Conservation (phyloP, 2,113 vertebrate species). For the Chionomys nivalis region DNA sequence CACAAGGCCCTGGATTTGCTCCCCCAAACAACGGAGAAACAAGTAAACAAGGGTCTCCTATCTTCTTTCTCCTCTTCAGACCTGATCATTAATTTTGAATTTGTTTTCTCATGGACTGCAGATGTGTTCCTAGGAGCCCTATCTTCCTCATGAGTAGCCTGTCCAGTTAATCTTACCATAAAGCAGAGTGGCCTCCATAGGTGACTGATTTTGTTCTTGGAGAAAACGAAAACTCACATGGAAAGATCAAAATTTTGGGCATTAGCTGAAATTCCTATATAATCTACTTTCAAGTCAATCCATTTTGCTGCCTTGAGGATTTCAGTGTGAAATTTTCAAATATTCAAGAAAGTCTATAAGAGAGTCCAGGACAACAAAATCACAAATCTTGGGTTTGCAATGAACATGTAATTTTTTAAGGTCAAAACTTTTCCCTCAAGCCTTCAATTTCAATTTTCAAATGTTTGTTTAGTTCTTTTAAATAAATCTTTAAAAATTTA, state of each 20-base stretch:
- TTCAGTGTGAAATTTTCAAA: slow-evolving; percentile 3
- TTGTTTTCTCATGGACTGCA: not conserved
- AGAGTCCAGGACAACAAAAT: slow-evolving; percentile 11
- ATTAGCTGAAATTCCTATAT: slow-evolving; percentile 42
- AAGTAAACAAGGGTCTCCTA: not conserved
- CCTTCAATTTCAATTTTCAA: slow-evolving; percentile 12
- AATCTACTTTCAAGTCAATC: slow-evolving; percentile 17
- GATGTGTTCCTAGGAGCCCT: not conserved
- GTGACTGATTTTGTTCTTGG: not conserved
- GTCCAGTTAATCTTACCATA: not conserved
- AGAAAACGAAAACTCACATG: slow-evolving; percentile 35
- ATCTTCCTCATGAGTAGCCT: not conserved
- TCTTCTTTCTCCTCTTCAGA: not conserved
- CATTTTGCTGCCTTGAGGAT: slow-evolving; percentile 7
- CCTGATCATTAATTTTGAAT: not conserved
- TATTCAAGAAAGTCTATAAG: not conserved
- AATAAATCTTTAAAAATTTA: not conserved
- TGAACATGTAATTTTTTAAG: slow-evolving; percentile 50
- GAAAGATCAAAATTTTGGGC: slow-evolving; percentile 3
- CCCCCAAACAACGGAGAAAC: not conserved
- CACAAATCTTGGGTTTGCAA: slow-evolving; percentile 34
- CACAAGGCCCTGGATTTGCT: not conserved
- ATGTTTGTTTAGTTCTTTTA: not conserved
- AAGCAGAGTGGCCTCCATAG: not conserved
- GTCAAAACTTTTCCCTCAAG: not conserved